These are phyloP conservation scores for Drymodes brunneopygia DNA, from an alignment of 2,113 vertebrate genomes.

Conservation along the genomic window DNA sequence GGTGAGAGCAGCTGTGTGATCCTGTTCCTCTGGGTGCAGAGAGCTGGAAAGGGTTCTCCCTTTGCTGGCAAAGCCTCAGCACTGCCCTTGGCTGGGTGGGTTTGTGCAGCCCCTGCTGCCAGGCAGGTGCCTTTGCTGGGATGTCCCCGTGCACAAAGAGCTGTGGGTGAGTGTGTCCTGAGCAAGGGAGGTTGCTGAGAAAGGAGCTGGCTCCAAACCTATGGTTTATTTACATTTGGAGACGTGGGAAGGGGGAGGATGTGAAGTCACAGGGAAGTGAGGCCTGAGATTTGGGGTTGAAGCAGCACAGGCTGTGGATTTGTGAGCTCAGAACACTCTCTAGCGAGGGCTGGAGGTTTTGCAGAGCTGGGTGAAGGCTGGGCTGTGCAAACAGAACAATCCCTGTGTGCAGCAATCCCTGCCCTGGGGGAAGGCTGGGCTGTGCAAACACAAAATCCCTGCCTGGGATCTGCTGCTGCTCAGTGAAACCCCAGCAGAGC, in stretches of 20 bases:
- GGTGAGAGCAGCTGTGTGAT: neutral
- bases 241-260: conserved; percentile 1
- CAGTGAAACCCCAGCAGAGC: neutral
- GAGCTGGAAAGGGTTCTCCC: neutral
- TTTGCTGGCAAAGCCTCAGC: neutral
- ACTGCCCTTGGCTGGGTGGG: neutral
- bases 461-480: neutral
- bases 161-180: neutral
- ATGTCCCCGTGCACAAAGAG: neutral
- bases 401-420: neutral
- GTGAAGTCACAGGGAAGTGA: neutral
- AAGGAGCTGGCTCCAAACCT: neutral
- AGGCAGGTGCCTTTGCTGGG: conserved; percentile 12
- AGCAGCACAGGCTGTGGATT: neutral
- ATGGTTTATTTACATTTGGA: neutral
- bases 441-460: neutral
- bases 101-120: neutral
- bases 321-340: neutral
- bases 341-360: neutral
- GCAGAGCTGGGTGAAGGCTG: neutral
- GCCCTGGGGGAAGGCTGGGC: neutral
- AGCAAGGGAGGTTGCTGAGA: neutral
- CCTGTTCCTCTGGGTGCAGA: neutral
- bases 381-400: neutral
- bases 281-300: neutral